Conservation (phyloP, 2,113 vertebrate genomes). For the Sciurus niger region DNA sequence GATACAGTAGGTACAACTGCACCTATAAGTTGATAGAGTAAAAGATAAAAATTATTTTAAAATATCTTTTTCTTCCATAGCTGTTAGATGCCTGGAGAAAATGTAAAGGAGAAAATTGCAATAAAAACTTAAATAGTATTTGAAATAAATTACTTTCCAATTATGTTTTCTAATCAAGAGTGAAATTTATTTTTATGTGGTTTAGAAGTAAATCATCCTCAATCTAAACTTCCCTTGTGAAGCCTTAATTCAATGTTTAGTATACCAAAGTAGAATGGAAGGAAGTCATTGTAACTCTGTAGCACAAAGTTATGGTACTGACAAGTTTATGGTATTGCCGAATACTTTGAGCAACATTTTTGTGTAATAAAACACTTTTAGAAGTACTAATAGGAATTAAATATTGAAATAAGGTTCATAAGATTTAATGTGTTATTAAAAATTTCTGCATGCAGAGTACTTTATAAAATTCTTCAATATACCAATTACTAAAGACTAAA, state of each 20-base stretch:
- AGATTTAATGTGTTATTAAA: constrained; percentile 73
- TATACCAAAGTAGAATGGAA: not conserved
- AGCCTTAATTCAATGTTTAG: constrained; percentile 46
- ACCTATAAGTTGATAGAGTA: constrained; percentile 88
- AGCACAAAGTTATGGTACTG: not conserved
- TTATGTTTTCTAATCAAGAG: constrained; percentile 67
- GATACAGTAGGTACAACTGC: constrained; percentile 89
- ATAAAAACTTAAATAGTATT: constrained; percentile 50
- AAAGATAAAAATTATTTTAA: constrained; percentile 86
- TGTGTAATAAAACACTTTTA: constrained; percentile 66
- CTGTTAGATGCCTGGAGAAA: constrained; percentile 17
- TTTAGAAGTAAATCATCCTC: constrained; percentile 58
- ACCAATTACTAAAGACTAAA: constrained; percentile 65
- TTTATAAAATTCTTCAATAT: constrained; percentile 68
- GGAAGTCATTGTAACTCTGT: not conserved
- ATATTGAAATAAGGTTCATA: constrained; percentile 72
- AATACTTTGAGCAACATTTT: constrained; percentile 51
- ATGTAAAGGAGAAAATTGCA: constrained; percentile 60
- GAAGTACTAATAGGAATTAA: constrained; percentile 74
- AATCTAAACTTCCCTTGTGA: not conserved
- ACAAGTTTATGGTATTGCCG: constrained; percentile 60
- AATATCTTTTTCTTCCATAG: constrained; percentile 73
- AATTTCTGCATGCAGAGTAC: constrained; percentile 50
- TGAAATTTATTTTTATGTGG: constrained; percentile 44
- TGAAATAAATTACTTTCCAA: constrained; percentile 71